Conservation (phyloP, 1,140 invertebrate species). For the Macrobrachium rosenbergii region DNA sequence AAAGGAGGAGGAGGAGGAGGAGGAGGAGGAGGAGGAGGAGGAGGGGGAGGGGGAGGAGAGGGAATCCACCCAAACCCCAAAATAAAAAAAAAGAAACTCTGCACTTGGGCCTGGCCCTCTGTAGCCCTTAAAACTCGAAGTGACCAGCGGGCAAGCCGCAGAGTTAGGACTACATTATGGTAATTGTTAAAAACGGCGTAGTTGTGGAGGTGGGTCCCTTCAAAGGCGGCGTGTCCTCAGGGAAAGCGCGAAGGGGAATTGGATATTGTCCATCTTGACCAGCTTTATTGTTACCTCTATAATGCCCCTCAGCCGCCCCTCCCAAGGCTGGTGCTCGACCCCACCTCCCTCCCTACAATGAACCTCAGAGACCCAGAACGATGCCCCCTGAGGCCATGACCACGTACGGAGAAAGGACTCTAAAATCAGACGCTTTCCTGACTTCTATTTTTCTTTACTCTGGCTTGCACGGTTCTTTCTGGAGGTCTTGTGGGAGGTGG, state of each 20-base stretch:
- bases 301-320: no score
- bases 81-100: not conserved
- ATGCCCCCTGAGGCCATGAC: no score
- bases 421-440: no score
- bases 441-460: not conserved
- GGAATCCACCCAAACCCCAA: not conserved
- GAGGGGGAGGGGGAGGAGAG: no score
- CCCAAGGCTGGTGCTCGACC: not conserved
- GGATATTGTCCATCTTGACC: slow-evolving; percentile 49
- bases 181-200: slow-evolving; percentile 46
- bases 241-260: slow-evolving; percentile 24
- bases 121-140: not conserved
- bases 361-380: no score
- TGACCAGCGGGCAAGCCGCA: slow-evolving; percentile 33
- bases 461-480: not conserved
- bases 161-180: slow-evolving; percentile 40
- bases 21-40: no score
- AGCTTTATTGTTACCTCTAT: no score
- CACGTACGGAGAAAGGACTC: no score
- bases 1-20: no score
- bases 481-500: not conserved
- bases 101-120: not conserved
- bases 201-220: not conserved
- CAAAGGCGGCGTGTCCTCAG: slow-evolving; percentile 39
- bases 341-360: not conserved